Evolutionary conservation across 64 coral and sea anemone genomes (phyloP).

Genomic region (Stichodactyla mertensii): DNA sequence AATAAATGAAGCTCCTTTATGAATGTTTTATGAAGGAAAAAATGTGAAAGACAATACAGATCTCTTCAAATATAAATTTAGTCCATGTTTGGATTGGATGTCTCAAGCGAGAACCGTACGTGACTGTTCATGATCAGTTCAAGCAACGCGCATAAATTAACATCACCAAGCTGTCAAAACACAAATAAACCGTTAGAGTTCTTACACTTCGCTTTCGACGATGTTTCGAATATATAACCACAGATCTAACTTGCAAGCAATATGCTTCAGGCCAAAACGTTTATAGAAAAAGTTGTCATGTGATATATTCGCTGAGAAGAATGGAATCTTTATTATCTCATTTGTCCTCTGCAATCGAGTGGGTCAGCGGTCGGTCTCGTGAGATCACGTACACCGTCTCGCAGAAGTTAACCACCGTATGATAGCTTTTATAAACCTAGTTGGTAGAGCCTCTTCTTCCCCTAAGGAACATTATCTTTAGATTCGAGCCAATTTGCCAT

Average conservation of each 20-base stretch:
- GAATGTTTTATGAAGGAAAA: neutral
- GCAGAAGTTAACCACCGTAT: neutral
- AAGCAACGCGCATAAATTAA: constrained; percentile 12
- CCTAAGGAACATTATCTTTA: neutral
- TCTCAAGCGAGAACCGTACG: neutral
- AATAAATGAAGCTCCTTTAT: no score
- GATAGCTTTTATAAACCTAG: neutral
- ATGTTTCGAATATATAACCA: neutral
- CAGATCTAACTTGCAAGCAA: neutral
- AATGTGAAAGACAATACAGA: neutral
- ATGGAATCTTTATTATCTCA: neutral
- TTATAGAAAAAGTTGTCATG: neutral
- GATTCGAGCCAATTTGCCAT: neutral
- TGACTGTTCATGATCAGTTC: neutral
- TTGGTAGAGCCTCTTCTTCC: neutral
- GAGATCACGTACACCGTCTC: neutral
- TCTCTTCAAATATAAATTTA: neutral
- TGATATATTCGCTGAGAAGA: neutral
- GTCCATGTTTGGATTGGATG: neutral
- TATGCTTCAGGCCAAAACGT: neutral
- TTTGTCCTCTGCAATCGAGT: neutral
- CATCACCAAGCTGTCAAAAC: neutral
- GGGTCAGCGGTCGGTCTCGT: neutral
- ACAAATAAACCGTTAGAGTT: neutral
- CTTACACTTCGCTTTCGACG: neutral